Base-by-base conservation (phyloP, 2,113 vertebrate species). In the Siphamia tubifer region DNA sequence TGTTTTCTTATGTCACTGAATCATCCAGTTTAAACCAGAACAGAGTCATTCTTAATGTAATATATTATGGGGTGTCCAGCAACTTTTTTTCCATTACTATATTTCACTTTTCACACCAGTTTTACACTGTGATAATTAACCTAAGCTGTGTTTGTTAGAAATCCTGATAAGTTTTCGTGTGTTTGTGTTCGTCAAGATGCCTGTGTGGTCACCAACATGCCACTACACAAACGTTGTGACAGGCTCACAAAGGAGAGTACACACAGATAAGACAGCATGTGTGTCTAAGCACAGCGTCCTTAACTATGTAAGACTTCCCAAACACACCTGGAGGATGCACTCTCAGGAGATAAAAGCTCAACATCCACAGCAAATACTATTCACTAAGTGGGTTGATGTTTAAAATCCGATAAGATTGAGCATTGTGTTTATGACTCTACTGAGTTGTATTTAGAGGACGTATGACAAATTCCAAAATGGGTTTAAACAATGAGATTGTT, bases 241-340 rank as follows among this genome's bases (percentile, higher is more conserved):
- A 76, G 67, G 51, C 27, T 27, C 61, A 82, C 72, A 86, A 81
- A 70, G 80, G 75, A 71, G 73, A 48, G 68, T 65, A 67, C 71
- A 80, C 76, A 79, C 38, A 70, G 77, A 87, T 87, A 81, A 83
- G 81, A 56, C 67, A 1, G n/a, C n/a, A 35, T 27, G 68, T 83
- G 72, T 77, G 74, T 15, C 15, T 32, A 70, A 67, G 53, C 42
- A 81, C 71, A 67, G 56, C 39, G 47, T 60, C 53, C 70, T 72
- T 8, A 73, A 44, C 68, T n/a, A n/a, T n/a, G n/a, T 5, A 10
- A 43, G 61, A 71, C 43, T 81, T 67, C 49, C 55, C 81, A 87
- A 88, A 87, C 80, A 82, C 87, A 89, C 72, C 77, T 74, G 80
- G 71, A 40, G 67, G 76, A 85, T 73, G 55, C 72, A 68, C 77